Base-by-base conservation (phyloP, 2,888 invertebrate species). In the Ophion ellenae region DNA sequence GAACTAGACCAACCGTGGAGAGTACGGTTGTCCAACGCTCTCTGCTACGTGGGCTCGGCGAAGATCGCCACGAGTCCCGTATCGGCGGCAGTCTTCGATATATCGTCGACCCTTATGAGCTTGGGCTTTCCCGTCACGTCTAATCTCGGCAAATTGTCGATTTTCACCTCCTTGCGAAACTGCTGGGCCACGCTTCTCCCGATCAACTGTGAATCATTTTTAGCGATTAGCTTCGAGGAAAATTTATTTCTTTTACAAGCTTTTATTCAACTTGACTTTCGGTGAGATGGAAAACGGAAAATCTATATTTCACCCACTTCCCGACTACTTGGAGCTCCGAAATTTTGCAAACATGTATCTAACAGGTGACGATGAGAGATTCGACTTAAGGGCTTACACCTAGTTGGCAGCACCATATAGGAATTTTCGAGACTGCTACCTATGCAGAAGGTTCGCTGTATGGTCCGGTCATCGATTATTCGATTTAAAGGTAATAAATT, bases 111-210 rank as follows among this genome's bases (percentile, higher is more conserved):
- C 3, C 92, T 91, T 45, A 91, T 75, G 2, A 89, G 59, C 57
- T 91, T 90, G 14, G 94, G 92, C 47, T 94, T 94, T 17, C 89
- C 89, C 73, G 90, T 89, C 76, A 95, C 92, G 82, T 95, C 94
- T 94, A 97, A 95, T 17, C 96, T 96, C 0, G 98, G 98, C 92
- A 99, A 94, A 94, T 98, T 97, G 87, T 97, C 96, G 89, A 98
- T 98, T 94, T 97, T 97, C 14, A 98, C 97, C 94, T 98, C 97
- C 91, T 98, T 97, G 89, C 97, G 97, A 94, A 98, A 98, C 86
- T 97, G 94, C 93, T 98, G 97, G 40, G 98, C 97, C 40, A 98
- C 96, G 94, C 97, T 98, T 90, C 97, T 96, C 0, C 98, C 98
- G 90, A 98, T 97, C 84, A 98, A 94, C 96, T 97, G 94, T 10